Evolutionary conservation across 2,797 vertebrate genomes (phyloP).

Genomic region (Crotalus adamanteus): DNA sequence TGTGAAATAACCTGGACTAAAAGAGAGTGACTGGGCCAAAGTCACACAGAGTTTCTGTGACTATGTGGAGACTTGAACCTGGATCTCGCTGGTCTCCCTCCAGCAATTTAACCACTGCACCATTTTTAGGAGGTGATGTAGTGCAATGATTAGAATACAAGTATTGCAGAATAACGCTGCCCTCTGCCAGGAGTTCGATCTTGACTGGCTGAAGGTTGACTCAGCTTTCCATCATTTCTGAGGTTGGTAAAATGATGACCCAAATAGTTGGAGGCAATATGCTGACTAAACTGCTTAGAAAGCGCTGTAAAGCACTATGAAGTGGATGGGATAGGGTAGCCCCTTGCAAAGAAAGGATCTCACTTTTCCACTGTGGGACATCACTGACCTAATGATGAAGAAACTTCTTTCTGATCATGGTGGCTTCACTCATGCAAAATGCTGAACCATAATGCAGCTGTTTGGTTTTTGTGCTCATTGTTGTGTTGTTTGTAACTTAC

Average conservation of each 20-base stretch:
- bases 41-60: not conserved
- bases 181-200: no score
- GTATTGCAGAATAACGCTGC: no score
- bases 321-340: not conserved
- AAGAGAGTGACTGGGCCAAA: not conserved
- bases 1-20: not conserved
- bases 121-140: no score
- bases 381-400: not conserved
- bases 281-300: no score
- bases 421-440: not conserved
- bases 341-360: not conserved
- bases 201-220: no score
- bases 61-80: not conserved
- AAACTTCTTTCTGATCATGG: not conserved
- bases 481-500: not conserved
- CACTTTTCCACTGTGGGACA: not conserved
- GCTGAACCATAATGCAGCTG: not conserved
- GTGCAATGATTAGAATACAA: no score
- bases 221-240: no score
- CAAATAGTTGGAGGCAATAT: no score
- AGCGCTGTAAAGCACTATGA: no score
- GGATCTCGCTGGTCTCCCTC: not conserved
- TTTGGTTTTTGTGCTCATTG: not conserved
- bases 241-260: no score
- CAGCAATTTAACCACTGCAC: not conserved